Evolutionary conservation across 2,113 vertebrate genomes (phyloP).

Genomic region (Myiagra hebetior): DNA sequence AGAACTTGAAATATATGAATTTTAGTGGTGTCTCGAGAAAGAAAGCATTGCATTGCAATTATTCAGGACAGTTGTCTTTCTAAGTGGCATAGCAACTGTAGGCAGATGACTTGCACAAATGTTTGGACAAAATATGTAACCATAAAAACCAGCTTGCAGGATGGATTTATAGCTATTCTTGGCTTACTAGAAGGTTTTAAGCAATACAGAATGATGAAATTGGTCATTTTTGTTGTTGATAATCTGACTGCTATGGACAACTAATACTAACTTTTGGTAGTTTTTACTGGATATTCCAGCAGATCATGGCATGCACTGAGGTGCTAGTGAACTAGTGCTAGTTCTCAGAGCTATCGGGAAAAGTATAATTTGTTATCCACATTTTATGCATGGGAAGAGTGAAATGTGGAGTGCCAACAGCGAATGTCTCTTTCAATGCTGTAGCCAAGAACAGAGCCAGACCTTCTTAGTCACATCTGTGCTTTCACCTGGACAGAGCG

Average conservation of each 20-base stretch:
- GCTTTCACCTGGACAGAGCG: background rate
- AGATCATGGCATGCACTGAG: background rate
- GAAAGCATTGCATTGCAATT: background rate
- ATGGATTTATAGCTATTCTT: background rate
- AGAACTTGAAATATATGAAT: background rate
- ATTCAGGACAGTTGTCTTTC: background rate
- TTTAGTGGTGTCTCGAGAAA: background rate
- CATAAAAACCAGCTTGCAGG: background rate
- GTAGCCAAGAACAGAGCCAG: background rate
- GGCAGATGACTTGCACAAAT: background rate
- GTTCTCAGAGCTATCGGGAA: background rate
- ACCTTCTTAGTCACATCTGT: background rate
- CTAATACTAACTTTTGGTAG: background rate
- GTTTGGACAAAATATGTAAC: background rate
- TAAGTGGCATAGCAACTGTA: background rate
- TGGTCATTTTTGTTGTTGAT: background rate
- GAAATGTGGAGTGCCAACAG: background rate
- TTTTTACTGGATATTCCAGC: background rate
- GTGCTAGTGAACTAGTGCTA: background rate
- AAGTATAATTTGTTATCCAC: background rate
- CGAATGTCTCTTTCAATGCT: background rate
- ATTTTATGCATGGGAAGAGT: background rate
- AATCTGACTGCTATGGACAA: background rate
- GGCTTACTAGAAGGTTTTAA: background rate
- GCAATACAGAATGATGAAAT: background rate